phyloP scores from a whole-genome alignment of 2,888 invertebrate species.

The Erpobdella octoculata region DNA sequence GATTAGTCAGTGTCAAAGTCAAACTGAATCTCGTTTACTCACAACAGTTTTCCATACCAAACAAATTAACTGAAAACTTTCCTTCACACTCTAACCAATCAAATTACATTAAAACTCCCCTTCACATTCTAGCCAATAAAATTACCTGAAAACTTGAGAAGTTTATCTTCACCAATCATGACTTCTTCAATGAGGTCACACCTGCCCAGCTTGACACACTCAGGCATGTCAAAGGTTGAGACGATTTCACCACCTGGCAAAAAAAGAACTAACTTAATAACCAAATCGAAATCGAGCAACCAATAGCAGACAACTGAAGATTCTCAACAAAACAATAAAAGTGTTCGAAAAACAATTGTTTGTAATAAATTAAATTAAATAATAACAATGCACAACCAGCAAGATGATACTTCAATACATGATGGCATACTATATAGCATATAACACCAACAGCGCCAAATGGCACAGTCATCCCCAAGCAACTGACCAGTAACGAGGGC shows the following conservation, averaged over 20 bases:
- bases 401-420: too few relatives aligned
- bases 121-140: background rate
- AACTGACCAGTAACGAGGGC: conserved; percentile 79
- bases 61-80: too few relatives aligned
- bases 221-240: conserved; percentile 92
- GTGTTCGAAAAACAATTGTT: background rate
- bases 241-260: conserved; percentile 76
- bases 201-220: conserved; percentile 79
- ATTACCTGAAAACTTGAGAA: conserved; percentile 77
- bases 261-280: conserved; percentile 2
- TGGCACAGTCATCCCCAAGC: too few relatives aligned
- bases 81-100: background rate
- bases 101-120: too few relatives aligned
- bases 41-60: background rate
- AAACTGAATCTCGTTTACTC: background rate
- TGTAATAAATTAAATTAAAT: background rate
- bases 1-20: too few relatives aligned
- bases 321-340: background rate
- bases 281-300: background rate
- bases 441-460: too few relatives aligned
- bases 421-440: too few relatives aligned
- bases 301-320: too few relatives aligned
- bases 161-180: conserved; percentile 94
- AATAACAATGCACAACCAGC: background rate
- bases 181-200: conserved; percentile 93